Evolutionary conservation across 2,797 vertebrate genomes (phyloP).

Genomic region (Echeneis naucrates): DNA sequence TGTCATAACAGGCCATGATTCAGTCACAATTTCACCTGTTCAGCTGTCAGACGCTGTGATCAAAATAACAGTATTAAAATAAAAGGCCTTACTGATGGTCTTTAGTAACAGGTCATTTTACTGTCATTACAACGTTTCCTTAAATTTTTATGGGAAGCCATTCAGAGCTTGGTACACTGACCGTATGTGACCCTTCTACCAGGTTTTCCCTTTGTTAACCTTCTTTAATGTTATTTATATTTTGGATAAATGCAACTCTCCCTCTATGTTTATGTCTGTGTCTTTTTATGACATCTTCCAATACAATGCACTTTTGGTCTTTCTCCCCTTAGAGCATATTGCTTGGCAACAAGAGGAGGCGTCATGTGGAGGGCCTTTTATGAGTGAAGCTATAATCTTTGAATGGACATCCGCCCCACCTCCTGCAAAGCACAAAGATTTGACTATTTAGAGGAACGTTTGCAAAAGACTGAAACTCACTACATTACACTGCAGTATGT

Average conservation of each 20-base stretch:
- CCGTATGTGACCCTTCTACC: too few species aligned
- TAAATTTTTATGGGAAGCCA: too few species aligned
- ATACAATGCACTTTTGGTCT: slow-evolving; percentile 63
- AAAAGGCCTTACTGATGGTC: too few species aligned
- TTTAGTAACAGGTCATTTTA: too few species aligned
- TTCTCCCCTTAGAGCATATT: slow-evolving; percentile 71
- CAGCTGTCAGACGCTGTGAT: too few species aligned
- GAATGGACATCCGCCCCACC: slow-evolving; percentile 76
- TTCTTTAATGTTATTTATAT: slow-evolving; percentile 37
- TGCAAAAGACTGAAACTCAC: slow-evolving; percentile 61
- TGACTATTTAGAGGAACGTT: slow-evolving; percentile 63
- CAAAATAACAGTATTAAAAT: too few species aligned
- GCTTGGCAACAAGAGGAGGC: slow-evolving; percentile 76
- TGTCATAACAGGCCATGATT: too few species aligned
- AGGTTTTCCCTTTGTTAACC: not conserved
- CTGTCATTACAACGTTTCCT: too few species aligned
- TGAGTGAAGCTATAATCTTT: slow-evolving; percentile 68
- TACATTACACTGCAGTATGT: slow-evolving; percentile 58
- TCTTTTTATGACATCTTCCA: slow-evolving; percentile 50
- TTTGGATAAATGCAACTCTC: slow-evolving; percentile 39
- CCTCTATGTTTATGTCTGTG: slow-evolving; percentile 30
- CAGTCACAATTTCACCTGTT: too few species aligned
- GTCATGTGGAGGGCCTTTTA: slow-evolving; percentile 66
- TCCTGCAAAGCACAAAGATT: slow-evolving; percentile 82
- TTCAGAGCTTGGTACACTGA: too few species aligned